Evolutionary conservation across 2,797 vertebrate species (phyloP).

Genomic region (Labeo calbasu): DNA sequence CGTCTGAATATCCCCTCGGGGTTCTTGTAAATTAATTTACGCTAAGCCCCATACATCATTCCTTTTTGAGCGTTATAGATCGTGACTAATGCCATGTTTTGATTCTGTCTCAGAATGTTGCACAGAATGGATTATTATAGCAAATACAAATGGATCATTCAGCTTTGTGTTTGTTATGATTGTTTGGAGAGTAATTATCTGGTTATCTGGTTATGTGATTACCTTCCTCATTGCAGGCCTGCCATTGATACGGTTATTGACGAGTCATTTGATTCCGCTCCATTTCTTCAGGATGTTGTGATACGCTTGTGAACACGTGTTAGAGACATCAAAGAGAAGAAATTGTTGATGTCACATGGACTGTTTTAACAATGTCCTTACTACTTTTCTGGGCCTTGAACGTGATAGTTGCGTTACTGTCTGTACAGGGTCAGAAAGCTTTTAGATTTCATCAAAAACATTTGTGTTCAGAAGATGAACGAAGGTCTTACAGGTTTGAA

Average conservation of each 20-base stretch:
- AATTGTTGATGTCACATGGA: too few species aligned
- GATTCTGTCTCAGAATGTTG: not conserved
- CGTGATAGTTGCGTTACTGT: too few species aligned
- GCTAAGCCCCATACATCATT: conserved; percentile 28
- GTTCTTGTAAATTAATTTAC: conserved; percentile 39
- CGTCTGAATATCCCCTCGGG: conserved; percentile 10
- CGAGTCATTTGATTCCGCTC: not conserved
- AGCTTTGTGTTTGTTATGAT: conserved; percentile 9
- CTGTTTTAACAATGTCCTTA: too few species aligned
- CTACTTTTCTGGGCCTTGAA: too few species aligned
- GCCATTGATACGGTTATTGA: conserved; percentile 5
- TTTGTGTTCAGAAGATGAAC: too few species aligned
- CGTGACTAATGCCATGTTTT: conserved; percentile 10
- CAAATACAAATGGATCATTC: conserved; percentile 8
- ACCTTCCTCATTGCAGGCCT: not conserved
- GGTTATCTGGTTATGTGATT: conserved; percentile 15
- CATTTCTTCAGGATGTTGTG: not conserved
- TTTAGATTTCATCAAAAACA: too few species aligned
- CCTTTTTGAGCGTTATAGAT: not conserved
- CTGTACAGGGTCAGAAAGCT: too few species aligned
- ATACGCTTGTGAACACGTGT: too few species aligned
- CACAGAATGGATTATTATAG: not conserved
- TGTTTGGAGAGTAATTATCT: conserved; percentile 16
- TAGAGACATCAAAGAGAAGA: too few species aligned
- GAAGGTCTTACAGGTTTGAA: too few species aligned